Conservation (phyloP, 1,140 invertebrate genomes). For the Zaprionus africanus region DNA sequence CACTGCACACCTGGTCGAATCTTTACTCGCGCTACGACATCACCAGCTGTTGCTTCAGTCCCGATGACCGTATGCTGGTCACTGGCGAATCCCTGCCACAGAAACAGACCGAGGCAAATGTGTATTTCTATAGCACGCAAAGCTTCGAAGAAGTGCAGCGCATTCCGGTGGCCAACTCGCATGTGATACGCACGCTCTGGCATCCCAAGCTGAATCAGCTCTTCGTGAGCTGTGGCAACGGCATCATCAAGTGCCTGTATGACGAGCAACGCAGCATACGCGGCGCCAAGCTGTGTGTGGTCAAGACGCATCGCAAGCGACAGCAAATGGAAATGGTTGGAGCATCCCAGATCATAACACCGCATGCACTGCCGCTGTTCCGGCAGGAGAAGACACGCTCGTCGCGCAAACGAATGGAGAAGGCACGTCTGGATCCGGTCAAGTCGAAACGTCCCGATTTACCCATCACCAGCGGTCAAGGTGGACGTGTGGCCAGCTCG, state of each 20-base stretch:
- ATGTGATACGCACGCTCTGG: constrained; percentile 96
- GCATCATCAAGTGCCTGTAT: constrained; percentile 95
- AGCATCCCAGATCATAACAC: constrained; percentile 97
- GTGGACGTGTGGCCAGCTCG: constrained; percentile 96
- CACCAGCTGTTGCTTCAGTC: constrained; percentile 93
- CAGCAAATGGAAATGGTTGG: constrained; percentile 94
- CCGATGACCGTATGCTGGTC: constrained; percentile 94
- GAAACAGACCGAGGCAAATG: constrained; percentile 88
- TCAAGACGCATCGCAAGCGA: constrained; percentile 91
- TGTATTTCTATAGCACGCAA: constrained; percentile 93
- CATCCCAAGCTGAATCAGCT: constrained; percentile 99
- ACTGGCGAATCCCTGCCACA: constrained; percentile 94
- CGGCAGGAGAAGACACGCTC: constrained; percentile 96
- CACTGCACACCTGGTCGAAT: constrained; percentile 88
- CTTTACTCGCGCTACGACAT: constrained; percentile 95
- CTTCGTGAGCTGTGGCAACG: constrained; percentile 96
- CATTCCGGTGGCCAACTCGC: constrained; percentile 91
- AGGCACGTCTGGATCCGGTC: constrained; percentile 95
- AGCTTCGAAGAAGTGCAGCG: constrained; percentile 91
- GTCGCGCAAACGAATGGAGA: constrained; percentile 95
- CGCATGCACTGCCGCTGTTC: constrained; percentile 98
- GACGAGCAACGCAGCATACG: constrained; percentile 93
- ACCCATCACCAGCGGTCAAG: constrained; percentile 95
- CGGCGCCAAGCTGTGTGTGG: constrained; percentile 95
- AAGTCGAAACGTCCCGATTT: constrained; percentile 97